Evolutionary conservation across 37 sponge, comb jelly and placozoan species (phyloP), one percentile per base, ranked within the genome.

Genomic region (Cliona cf. orientalis): DNA sequence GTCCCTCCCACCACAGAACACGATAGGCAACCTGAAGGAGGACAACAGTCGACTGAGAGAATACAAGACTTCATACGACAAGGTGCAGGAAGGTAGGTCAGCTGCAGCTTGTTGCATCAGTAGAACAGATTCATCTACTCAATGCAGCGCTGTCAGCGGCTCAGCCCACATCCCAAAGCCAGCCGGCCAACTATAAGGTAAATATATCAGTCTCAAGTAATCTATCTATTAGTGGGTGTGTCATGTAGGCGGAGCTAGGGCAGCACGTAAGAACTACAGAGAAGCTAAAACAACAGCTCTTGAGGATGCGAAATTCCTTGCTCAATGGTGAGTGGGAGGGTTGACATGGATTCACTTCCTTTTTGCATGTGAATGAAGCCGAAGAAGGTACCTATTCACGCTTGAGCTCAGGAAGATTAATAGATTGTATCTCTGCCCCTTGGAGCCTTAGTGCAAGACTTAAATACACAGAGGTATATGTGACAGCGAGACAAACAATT

Each of bases 261-360:
- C 80, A 78, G 32, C 71, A 71, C 29, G 2, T 67, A 42, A 56
- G 66, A 5, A 32, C 71, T 43, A 46, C 85, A 23, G 23, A 79
- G 14, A 43, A 45, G 12, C 28, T 85, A 6, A 66, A 64, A 17
- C 42, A 80, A 22, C 86, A 91, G 41, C 87, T 91, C 22, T 59
- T 80, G 56, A 23, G 35, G 12, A 65, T 91, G 42, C 86, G 82
- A 34, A 91, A 91, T 46, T 53, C 49, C 21, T 72, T 86, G 34
- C 76, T 85, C 31, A 74, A 91, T 72, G 86, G 91, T 91, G 61
- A 35, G 53, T 49, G 53, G n/a, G n/a, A n/a, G n/a, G n/a, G n/a
- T n/a, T n/a, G n/a, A n/a, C n/a, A n/a, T n/a, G n/a, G n/a, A n/a
- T n/a, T n/a, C n/a, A n/a, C n/a, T n/a, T n/a, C n/a, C n/a, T n/a